phyloP scores from a whole-genome alignment of 2,888 invertebrate genomes.

The Neocrepidodera transversa region DNA sequence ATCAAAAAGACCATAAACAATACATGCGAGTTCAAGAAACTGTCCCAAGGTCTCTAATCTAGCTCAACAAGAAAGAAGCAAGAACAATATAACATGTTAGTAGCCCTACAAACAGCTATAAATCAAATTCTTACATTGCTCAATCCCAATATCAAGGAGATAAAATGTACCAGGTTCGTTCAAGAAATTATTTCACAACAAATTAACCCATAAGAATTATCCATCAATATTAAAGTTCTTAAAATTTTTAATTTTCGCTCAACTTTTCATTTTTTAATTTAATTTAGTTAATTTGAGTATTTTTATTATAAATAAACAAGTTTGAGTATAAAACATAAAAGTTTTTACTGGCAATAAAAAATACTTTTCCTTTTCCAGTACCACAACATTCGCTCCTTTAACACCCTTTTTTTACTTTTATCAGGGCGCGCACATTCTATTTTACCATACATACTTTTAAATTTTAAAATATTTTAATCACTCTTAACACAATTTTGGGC shows the following conservation, averaged over 20 bases:
- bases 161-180: constrained; percentile 11
- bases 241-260: too few relatives aligned
- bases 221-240: too few relatives aligned
- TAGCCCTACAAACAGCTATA: constrained; percentile 31
- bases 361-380: too few relatives aligned
- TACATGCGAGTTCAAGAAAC: constrained; percentile 25
- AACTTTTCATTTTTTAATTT: too few relatives aligned
- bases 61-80: constrained; percentile 26
- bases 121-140: constrained; percentile 32
- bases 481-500: too few relatives aligned
- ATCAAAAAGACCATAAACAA: constrained; percentile 14
- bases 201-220: too few relatives aligned
- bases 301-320: too few relatives aligned
- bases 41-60: constrained; percentile 31
- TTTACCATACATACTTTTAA: too few relatives aligned
- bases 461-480: too few relatives aligned
- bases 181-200: neutral
- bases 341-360: neutral
- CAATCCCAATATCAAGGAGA: constrained; percentile 27
- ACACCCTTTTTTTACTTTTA: too few relatives aligned
- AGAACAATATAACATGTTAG: constrained; percentile 36
- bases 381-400: too few relatives aligned
- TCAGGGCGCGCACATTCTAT: too few relatives aligned
- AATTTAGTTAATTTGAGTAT: neutral
- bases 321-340: neutral